Conservation (phyloP, 2,113 vertebrate species). For the Atrichornis clamosus region DNA sequence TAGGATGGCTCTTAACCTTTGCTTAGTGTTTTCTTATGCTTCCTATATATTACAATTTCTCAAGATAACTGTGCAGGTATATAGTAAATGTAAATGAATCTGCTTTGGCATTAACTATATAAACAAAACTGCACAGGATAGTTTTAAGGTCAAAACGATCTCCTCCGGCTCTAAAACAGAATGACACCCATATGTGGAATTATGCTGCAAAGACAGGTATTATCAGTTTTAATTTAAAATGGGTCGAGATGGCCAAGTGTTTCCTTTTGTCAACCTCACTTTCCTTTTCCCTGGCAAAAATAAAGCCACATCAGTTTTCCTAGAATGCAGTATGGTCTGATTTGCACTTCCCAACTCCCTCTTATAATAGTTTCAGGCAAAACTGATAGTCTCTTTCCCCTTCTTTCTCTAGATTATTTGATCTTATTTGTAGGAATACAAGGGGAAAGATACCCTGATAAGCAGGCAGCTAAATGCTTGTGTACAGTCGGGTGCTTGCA, state of each 20-base stretch:
- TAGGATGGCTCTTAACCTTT: background rate
- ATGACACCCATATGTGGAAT: background rate
- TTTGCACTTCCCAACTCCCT: background rate
- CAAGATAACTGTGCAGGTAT: background rate
- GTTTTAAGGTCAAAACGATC: background rate
- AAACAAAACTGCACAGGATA: background rate
- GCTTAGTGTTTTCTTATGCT: background rate
- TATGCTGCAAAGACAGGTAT: background rate
- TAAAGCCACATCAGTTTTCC: background rate
- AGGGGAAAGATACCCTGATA: background rate
- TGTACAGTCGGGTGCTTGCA: background rate
- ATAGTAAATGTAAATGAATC: background rate
- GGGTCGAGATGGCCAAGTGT: background rate
- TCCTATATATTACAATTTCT: background rate
- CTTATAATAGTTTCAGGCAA: background rate
- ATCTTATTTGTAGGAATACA: background rate
- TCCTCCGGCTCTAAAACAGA: background rate
- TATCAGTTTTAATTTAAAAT: constrained; percentile 35
- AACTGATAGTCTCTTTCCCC: background rate
- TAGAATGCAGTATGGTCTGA: background rate
- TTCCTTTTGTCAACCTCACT: background rate
- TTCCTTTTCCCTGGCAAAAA: background rate
- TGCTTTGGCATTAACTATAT: background rate
- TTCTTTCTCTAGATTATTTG: background rate
- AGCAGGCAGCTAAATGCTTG: background rate